Evolutionary conservation across 2,888 invertebrate genomes (phyloP).

Genomic region (Prostheceraeus crozeri): DNA sequence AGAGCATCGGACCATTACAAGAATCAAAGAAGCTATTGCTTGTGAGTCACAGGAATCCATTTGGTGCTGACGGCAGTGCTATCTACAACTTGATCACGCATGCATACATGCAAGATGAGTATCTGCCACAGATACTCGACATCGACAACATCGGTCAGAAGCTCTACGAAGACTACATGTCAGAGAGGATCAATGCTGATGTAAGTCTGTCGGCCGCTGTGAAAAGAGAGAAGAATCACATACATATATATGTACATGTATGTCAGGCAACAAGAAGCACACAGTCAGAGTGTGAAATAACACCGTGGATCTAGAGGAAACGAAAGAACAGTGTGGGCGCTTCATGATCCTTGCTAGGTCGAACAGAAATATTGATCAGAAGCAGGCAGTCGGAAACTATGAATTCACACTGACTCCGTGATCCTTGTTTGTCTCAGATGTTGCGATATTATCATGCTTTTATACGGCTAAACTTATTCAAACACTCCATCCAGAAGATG

Average conservation of each 20-base stretch:
- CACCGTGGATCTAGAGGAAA: slow-evolving; percentile 38
- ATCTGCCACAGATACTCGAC: slow-evolving; percentile 40
- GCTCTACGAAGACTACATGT: slow-evolving; percentile 40
- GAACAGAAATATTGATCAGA: slow-evolving; percentile 36
- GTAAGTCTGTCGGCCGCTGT: slow-evolving; percentile 39
- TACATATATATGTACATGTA: no score
- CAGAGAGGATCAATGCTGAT: slow-evolving; percentile 40
- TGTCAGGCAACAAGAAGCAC: slow-evolving; percentile 36
- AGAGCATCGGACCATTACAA: no score
- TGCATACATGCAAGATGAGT: slow-evolving; percentile 39
- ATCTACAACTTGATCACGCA: no score
- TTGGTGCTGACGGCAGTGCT: no score
- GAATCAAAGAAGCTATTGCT: no score
- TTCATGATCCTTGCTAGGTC: slow-evolving; percentile 37
- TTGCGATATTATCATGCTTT: slow-evolving; percentile 26
- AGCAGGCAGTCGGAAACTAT: slow-evolving; percentile 19
- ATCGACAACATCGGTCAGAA: slow-evolving; percentile 39
- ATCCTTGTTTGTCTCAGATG: slow-evolving; percentile 32
- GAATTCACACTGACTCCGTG: slow-evolving; percentile 33
- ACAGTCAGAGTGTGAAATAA: slow-evolving; percentile 36
- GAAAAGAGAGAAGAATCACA: slow-evolving; percentile 36
- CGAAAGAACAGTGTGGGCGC: slow-evolving; percentile 34
- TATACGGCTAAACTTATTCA: slow-evolving; percentile 31
- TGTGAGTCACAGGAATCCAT: no score
- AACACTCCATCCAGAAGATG: slow-evolving; percentile 26